A percentile compares a stretch with the other conserved stretches of the same genome.
phyloP scores from a whole-genome alignment of 2,113 vertebrate species.

The Dromaius novaehollandiae region DNA sequence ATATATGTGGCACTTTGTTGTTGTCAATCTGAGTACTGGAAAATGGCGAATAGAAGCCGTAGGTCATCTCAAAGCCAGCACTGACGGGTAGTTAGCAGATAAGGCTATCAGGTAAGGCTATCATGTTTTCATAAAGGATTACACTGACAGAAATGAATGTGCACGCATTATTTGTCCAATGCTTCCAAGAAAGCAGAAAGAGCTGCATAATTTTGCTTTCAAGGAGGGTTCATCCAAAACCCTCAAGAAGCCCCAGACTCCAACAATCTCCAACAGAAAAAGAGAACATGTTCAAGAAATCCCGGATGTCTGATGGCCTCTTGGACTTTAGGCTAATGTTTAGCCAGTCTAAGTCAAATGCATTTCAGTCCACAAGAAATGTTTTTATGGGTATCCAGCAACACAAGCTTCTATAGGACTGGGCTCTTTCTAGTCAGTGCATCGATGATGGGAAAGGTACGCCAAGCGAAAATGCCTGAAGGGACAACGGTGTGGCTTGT shows the following conservation, averaged over 20 bases:
- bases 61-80: background rate
- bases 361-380: background rate
- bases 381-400: background rate
- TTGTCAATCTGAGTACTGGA: background rate
- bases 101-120: fast-evolving
- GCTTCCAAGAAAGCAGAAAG: background rate
- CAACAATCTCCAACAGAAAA: background rate
- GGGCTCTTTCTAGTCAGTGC: background rate
- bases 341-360: background rate
- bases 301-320: background rate
- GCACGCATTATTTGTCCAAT: background rate
- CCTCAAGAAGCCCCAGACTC: background rate
- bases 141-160: background rate
- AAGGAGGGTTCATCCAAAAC: background rate
- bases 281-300: background rate
- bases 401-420: background rate
- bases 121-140: fast-evolving
- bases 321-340: background rate
- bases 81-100: background rate
- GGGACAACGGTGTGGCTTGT: fast-evolving
- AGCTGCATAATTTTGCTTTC: background rate
- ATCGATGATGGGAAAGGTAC: background rate
- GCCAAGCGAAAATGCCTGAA: background rate
- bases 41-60: background rate
- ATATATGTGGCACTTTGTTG: background rate